Evolutionary conservation across 2,888 invertebrate species (phyloP), one percentile per base, ranked within the genome.

Genomic region (Xestia sexstrigata): DNA sequence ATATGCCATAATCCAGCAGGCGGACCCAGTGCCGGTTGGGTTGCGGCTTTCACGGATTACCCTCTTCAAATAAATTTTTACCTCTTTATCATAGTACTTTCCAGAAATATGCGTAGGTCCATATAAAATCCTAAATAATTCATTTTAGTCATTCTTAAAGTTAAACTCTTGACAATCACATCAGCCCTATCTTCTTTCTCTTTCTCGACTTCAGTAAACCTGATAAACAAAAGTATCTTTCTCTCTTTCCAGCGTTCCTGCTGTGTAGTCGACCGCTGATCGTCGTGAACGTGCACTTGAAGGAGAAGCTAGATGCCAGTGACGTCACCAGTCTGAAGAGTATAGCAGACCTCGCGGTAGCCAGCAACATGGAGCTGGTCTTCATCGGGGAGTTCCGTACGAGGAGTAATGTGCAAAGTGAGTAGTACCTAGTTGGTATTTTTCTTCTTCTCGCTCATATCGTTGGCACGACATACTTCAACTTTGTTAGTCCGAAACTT

Each of bases 191-290:
- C n/a, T 49, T 4, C 9, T 45, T 17, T 17, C 23, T 26, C 63
- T 45, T 30, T 52, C 35, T 35, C 4, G 17, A 20, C n/a, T 23
- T 17, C 17, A 13, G 3, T 26, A 47, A 71, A 3, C 23, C 11
- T 9, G 15, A 26, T 2, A 42, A 39, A 67, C 17, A 52, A 20
- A 73, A 23, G 2, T 42, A 68, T 26, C 2, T 11, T 0, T 49
- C 15, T 70, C 20, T 83, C 39, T 82, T 95, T 91, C 85, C 95
- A 93, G 97, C 96, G 77, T 97, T 97, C 92, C 94, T 96, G 69
- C 90, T 97, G 58, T 96, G 96, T 90, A 96, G 95, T 77, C 91
- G 95, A 65, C 96, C 96, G 78, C 84, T 97, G 63, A 93, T 97
- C 81, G 87, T 97, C 47, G 94, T 97, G 79, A 97, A 97, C 90